Evolutionary conservation across 2,888 invertebrate species (phyloP), one percentile per base, ranked within the genome.

Genomic region (Sinohyriopsis cumingii): DNA sequence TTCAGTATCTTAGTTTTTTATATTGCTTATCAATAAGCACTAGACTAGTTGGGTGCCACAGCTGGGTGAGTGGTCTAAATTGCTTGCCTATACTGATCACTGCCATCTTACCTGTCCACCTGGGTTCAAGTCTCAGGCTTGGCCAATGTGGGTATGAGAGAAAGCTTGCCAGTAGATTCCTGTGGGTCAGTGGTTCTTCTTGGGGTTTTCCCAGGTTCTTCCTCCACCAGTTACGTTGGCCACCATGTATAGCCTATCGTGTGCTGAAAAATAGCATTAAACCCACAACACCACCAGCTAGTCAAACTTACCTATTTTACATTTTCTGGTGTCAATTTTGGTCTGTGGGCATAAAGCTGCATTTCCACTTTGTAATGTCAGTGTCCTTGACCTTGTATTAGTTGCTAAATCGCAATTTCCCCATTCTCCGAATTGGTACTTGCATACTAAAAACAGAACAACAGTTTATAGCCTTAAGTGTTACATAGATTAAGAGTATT

Each of bases 391-490:
- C 77, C 81, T 82, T 24, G 80, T 82, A 68, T 84, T 83, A 55
- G 81, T 83, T 3, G 74, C 71, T 5, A 72, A 66, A 61, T 81
- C 75, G 78, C 86, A 86, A 18, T 71, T 71, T 24, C 74, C 72
- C 85, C 84, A 85, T 0, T 73, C 73, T 57, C 80, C 81, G 60
- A 77, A 74, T 60, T 65, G 77, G 68, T 86, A 86, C 55, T 79
- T 78, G 72, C 86, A 86, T 53, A 75, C 86, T 86, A 71, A 28
- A 75, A 79, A 9, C 9, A 53, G 24, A 45, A 19, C 12, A 45
- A 19, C 19, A 56, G 19, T n/a, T 22, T 3, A 71, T 33, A 56
- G 12, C 45, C 12, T 45, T 45, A 33, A 45, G 45, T 45, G 9
- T 45, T 45, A 45, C 45, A 12, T 2, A 15, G 9, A 45, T 15